Base-by-base conservation (phyloP, 2,797 vertebrate genomes). In the Propithecus perrieri region DNA sequence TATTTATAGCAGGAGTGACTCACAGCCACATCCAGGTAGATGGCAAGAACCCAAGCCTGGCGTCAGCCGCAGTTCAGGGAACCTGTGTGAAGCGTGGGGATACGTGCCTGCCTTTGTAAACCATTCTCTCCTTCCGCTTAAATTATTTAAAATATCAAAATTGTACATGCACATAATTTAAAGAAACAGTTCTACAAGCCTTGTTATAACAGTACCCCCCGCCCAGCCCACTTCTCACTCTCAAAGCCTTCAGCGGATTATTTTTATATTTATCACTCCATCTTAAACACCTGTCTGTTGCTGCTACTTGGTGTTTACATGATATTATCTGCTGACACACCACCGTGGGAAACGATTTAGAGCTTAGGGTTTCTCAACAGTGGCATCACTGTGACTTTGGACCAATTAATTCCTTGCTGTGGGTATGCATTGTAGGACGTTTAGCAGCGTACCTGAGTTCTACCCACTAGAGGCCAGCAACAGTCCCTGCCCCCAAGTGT, bases 401-500 rank as follows among this genome's bases (percentile, higher is more conserved):
- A 14, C 38, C 24, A 17, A 8, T 18, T 1, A n/a, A 0, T 5
- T 41, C 74, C n/a, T 12, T 1, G 8, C 10, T 2, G 24, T 13
- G 20, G 15, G 14, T 13, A 33, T 15, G 30, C 46, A 0, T 0
- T 2, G 2, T 0, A 18, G 46, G 35, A 1, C 0, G 24, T 2
- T 10, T 2, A 20, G 22, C 48, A 5, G 50, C 33, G 7, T 4
- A 13, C 26, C 35, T 24, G 43, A 76, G 28, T 24, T 33, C 61
- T 12, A 2, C 17, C 30, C 10, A 11, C 30, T 1, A 7, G 46
- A 63, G 11, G 46, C 78, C 18, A 4, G 12, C 35, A 14, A 0
- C 17, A 2, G 3, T 26, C 67, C 10, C 10, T 9, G 0, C 28
- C 83, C 15, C 33, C 2, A 24, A 7, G 22, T 3, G 6, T 1